Conservation (phyloP, 2,113 vertebrate species). For the Alectura lathami region DNA sequence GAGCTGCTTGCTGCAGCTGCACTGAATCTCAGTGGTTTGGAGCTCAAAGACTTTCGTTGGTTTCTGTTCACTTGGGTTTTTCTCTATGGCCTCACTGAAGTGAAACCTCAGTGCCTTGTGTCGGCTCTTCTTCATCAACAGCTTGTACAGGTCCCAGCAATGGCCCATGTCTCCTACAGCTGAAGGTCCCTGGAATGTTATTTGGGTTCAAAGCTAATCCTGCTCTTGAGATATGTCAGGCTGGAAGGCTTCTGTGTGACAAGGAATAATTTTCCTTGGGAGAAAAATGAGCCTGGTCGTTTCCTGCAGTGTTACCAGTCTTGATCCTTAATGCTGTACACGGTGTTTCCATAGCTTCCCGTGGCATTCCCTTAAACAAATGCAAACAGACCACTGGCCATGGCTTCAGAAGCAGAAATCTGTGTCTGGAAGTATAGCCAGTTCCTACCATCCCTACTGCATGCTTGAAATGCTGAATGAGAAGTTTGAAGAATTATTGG, state of each 20-base stretch:
- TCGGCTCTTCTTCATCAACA: accelerated
- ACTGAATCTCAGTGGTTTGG: not conserved
- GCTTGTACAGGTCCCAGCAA: accelerated
- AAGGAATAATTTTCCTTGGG: not conserved
- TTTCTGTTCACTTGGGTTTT: constrained; percentile 59
- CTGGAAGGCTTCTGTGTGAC: not conserved
- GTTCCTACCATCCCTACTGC: not conserved
- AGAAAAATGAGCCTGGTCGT: not conserved
- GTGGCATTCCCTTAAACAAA: not conserved
- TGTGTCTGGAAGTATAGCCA: not conserved
- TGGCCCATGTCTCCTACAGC: not conserved
- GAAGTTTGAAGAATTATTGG: not conserved
- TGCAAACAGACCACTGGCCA: accelerated
- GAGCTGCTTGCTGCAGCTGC: not conserved
- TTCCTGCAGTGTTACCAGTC: accelerated
- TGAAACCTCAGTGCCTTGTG: not conserved
- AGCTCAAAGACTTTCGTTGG: constrained; percentile 45
- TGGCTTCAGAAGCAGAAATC: not conserved
- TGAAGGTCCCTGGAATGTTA: not conserved
- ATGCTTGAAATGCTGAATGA: accelerated
- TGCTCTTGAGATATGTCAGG: not conserved
- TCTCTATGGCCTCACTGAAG: constrained; percentile 30
- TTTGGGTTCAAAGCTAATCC: not conserved
- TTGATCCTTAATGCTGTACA: accelerated
- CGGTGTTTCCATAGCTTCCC: not conserved